Conservation (phyloP, 2,888 invertebrate species). For the Ophioninae sp. region DNA sequence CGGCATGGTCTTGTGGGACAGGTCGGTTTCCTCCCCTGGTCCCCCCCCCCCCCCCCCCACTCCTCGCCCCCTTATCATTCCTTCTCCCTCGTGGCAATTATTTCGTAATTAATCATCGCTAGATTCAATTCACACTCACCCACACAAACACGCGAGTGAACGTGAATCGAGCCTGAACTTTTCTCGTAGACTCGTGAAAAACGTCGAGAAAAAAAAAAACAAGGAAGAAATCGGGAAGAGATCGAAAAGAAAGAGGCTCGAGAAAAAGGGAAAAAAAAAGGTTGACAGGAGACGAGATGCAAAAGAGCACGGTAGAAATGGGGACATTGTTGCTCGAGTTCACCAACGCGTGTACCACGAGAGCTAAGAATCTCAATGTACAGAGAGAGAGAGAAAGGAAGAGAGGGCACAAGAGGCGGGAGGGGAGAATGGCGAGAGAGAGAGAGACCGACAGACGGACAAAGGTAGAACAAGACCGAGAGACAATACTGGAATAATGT, state of each 20-base stretch:
- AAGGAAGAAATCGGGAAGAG: no score
- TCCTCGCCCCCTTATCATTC: background rate
- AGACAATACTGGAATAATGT: slow-evolving; percentile 50
- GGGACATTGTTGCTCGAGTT: background rate
- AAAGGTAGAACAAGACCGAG: slow-evolving; percentile 8
- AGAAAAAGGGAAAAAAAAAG: no score
- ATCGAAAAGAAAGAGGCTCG: background rate
- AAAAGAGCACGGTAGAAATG: slow-evolving; percentile 5
- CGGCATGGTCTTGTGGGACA: background rate
- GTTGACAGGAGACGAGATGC: background rate
- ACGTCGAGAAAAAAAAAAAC: background rate
- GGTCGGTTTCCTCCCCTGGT: background rate
- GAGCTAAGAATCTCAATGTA: slow-evolving; percentile 24
- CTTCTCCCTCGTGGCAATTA: slow-evolving; percentile 7
- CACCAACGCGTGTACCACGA: background rate
- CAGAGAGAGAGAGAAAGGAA: background rate
- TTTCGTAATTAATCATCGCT: slow-evolving; percentile 45
- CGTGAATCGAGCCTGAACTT: background rate
- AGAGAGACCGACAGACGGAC: background rate
- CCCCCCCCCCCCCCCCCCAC: background rate
- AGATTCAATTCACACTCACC: slow-evolving; percentile 27
- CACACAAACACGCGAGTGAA: no score
- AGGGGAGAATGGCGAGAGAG: background rate
- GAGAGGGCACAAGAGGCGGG: no score
- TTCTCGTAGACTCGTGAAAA: background rate